Base-by-base conservation (phyloP, 2,797 vertebrate species). In the Lophius americanus region DNA sequence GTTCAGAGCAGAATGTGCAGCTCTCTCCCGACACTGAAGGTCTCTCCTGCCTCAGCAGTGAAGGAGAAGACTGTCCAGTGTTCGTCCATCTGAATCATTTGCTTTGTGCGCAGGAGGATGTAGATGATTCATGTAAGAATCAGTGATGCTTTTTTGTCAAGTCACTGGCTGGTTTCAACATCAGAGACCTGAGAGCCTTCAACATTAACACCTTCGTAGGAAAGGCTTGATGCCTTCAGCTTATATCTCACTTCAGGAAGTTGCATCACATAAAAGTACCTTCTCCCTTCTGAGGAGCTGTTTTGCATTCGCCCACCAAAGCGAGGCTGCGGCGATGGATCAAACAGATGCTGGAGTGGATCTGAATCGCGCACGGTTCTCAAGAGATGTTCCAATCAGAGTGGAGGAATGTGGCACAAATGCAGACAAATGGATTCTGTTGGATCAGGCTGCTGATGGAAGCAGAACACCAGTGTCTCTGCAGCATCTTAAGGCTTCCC, bases 311-410 rank as follows among this genome's bases (percentile, higher is more conserved):
- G 42, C 69, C 74, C 64, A 82, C 57, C 44, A 64, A 64, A 74
- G 78, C 64, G 62, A 58, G 76, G 68, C 37, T 60, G 73, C 79
- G 76, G 78, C 68, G 75, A 66, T 78, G 79, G 82, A 78, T 90
- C 84, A 86, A 83, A 87, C 73, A 53, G 60, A 46, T 46, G 49
- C 72, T 51, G 43, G 60, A 59, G 71, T 46, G 23, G 23, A 63
- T 73, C 42, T 46, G 68, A 78, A 85, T 82, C 52, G 43, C 50
- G 73, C 79, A 81, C 75, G 3, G 75, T 76, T 87, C 85, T 7
- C 76, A 23, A 68, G 79, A 85, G 81, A 67, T 71, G 80, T 77
- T 65, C 80, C 88, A 90, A 91, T 91, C 90, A 85, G 82, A 83
- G 81, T 76, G 66, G 55, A 44, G n/a, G 44, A 49, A 6, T 76